Evolutionary conservation across 2,113 vertebrate genomes (phyloP).

Genomic region (Esox niger): DNA sequence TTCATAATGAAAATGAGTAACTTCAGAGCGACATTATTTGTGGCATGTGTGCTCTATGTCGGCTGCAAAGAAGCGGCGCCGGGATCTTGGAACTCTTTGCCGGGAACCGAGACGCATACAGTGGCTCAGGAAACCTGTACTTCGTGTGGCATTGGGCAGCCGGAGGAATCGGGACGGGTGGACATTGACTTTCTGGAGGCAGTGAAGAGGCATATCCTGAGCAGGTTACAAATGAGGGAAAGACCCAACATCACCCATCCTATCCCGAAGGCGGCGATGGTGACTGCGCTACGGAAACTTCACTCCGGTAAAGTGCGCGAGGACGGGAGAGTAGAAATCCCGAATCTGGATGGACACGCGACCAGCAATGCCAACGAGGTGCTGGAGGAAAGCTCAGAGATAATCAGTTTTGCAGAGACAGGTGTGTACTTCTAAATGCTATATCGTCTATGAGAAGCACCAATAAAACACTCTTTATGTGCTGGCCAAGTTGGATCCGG

Average conservation of each 20-base stretch:
- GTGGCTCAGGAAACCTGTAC: constrained; percentile 80
- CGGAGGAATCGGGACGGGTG: constrained; percentile 80
- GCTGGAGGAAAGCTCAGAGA: constrained; percentile 93
- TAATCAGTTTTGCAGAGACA: constrained; percentile 98
- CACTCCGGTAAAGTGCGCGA: constrained; percentile 92
- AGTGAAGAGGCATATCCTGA: constrained; percentile 95
- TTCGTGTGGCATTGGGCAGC: constrained; percentile 82
- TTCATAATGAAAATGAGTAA: constrained; percentile 62
- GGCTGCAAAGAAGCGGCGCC: constrained; percentile 39
- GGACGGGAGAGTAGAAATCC: constrained; percentile 93
- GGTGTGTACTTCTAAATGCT: constrained; percentile 73
- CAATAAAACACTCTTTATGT: background rate
- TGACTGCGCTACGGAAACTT: constrained; percentile 95
- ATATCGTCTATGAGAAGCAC: background rate
- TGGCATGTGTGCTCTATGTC: constrained; percentile 60
- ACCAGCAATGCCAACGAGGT: constrained; percentile 61
- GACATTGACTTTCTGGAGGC: constrained; percentile 92
- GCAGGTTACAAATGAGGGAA: constrained; percentile 91
- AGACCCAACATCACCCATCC: constrained; percentile 97
- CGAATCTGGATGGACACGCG: constrained; percentile 85
- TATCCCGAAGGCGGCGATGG: constrained; percentile 91
- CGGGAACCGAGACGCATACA: constrained; percentile 68
- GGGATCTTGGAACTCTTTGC: constrained; percentile 18
- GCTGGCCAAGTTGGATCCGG: background rate
- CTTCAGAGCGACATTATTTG: constrained; percentile 60